Conservation (phyloP, 2,113 vertebrate genomes). For the Callionymus lyra region DNA sequence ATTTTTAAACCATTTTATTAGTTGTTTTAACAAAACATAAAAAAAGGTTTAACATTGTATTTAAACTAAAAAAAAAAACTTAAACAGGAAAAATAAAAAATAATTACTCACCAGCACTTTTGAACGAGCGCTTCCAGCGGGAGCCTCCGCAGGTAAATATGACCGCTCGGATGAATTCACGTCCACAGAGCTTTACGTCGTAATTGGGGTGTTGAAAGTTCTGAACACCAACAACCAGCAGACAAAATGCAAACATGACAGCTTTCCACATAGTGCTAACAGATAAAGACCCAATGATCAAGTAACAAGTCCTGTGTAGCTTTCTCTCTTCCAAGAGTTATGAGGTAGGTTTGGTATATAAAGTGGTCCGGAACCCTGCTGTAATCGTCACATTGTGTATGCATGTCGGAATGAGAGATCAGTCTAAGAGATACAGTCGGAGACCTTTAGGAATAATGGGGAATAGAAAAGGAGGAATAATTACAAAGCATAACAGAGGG, state of each 20-base stretch:
- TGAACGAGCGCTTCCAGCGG: slow-evolving; percentile 69
- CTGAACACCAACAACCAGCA: slow-evolving; percentile 58
- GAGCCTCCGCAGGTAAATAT: slow-evolving; percentile 83
- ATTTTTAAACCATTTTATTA: neutral
- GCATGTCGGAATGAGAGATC: slow-evolving; percentile 41
- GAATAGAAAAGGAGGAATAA: slow-evolving; percentile 51
- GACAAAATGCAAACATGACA: slow-evolving; percentile 49
- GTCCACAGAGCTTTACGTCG: slow-evolving; percentile 77
- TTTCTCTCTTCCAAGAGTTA: slow-evolving; percentile 22
- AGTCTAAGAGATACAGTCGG: slow-evolving; percentile 38
- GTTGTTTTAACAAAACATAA: neutral
- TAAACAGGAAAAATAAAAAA: too few relatives aligned
- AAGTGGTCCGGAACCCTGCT: slow-evolving; percentile 30
- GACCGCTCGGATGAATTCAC: slow-evolving; percentile 79
- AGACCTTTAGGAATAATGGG: slow-evolving; percentile 72
- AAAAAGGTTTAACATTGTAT: too few relatives aligned
- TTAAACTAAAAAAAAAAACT: neutral
- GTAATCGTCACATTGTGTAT: slow-evolving; percentile 19
- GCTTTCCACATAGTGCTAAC: slow-evolving; percentile 58
- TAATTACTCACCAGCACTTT: slow-evolving; percentile 49
- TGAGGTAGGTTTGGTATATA: slow-evolving; percentile 57
- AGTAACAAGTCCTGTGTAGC: slow-evolving; percentile 6
- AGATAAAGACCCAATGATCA: neutral
- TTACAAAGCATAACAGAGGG: slow-evolving; percentile 27
- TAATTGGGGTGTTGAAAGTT: slow-evolving; percentile 54